These are phyloP conservation scores for Drosophila nigromelanica DNA, from an alignment of 1,140 invertebrate species.

Conservation along the genomic window DNA sequence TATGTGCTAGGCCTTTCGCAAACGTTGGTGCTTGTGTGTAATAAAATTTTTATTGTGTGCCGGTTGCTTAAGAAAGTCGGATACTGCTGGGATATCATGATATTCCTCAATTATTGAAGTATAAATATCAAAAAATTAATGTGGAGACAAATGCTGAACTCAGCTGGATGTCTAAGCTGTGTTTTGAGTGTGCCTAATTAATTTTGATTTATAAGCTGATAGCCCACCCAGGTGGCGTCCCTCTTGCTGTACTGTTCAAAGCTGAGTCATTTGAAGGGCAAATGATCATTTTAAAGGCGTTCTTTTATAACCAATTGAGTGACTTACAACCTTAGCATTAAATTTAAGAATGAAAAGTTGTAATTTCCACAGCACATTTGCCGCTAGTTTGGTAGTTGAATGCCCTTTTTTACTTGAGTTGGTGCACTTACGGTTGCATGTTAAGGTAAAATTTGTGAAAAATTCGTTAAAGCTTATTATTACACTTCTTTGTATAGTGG, in stretches of 20 bases:
- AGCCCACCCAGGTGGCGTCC: constrained; percentile 45
- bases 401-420: neutral
- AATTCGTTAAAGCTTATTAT: constrained; percentile 10
- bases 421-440: constrained; percentile 43
- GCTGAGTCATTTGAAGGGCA: constrained; percentile 4
- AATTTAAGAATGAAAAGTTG: neutral
- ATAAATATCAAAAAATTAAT: constrained; percentile 43
- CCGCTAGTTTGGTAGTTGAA: constrained; percentile 1
- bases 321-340: neutral
- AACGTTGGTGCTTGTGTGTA: constrained; percentile 47
- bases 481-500: constrained; percentile 4
- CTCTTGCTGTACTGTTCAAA: neutral
- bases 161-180: constrained; percentile 58
- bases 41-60: constrained; percentile 71
- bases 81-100: neutral
- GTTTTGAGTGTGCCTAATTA: constrained; percentile 63
- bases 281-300: neutral
- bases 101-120: constrained; percentile 64
- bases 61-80: constrained; percentile 10
- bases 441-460: constrained; percentile 48
- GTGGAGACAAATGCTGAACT: constrained; percentile 41
- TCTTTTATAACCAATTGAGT: neutral
- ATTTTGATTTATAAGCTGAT: constrained; percentile 65
- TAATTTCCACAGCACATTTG: constrained; percentile 44
- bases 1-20: constrained; percentile 47